Evolutionary conservation across 2,113 vertebrate species (phyloP).

Genomic region (Chlorodrepanis virens): DNA sequence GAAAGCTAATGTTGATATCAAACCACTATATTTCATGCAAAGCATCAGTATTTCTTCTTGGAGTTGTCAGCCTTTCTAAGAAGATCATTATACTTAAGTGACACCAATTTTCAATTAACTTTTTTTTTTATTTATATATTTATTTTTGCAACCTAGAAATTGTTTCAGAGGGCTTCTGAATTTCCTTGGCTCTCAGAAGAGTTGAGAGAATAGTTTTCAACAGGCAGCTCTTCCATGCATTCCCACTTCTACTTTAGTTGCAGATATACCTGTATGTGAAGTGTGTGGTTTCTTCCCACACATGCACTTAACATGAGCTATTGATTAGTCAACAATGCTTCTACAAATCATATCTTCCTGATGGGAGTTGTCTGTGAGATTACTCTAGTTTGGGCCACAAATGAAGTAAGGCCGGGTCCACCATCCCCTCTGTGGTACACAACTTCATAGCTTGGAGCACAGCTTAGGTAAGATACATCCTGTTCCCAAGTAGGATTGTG

Average conservation of each 20-base stretch:
- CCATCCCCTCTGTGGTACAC: fast-evolving
- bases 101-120: conserved; percentile 9
- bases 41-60: neutral
- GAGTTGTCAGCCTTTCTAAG: neutral
- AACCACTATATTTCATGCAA: neutral
- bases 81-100: neutral
- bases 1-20: neutral
- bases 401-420: neutral
- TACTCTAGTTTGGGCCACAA: neutral
- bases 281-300: neutral
- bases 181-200: neutral
- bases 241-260: neutral
- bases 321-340: neutral
- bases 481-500: neutral
- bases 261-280: neutral
- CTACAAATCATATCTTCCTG: neutral
- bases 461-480: neutral
- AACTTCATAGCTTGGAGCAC: neutral
- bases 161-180: neutral
- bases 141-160: neutral
- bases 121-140: conserved; percentile 2
- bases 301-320: neutral
- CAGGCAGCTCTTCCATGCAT: neutral
- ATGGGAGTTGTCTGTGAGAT: neutral
- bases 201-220: neutral